A percentile compares a stretch with the other conserved stretches of the same genome.
Conservation (phyloP, 2,113 vertebrate genomes). For the Paralichthys olivaceus region DNA sequence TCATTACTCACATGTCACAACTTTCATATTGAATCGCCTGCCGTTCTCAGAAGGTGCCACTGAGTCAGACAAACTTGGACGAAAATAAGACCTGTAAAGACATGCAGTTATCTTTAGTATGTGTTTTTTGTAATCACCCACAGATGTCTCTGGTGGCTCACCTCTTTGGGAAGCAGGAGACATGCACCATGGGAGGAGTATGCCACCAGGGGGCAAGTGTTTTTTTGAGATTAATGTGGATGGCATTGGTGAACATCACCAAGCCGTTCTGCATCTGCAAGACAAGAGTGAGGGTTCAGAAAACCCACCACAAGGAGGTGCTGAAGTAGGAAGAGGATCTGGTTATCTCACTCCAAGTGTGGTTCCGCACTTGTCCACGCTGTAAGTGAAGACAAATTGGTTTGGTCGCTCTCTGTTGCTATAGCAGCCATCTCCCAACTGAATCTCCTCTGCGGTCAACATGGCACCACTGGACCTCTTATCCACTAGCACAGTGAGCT, state of each 20-base stretch:
- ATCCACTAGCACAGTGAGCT: conserved; percentile 57
- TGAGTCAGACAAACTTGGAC: background rate
- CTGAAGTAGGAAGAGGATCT: background rate
- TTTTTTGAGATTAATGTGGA: conserved; percentile 44
- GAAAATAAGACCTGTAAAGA: conserved; percentile 24
- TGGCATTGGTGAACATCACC: conserved; percentile 52
- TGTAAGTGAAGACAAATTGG: conserved; percentile 63
- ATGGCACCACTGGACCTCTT: conserved; percentile 14
- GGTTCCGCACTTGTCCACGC: conserved; percentile 67
- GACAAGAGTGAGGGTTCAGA: background rate
- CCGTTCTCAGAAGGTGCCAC: background rate
- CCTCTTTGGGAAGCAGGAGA: conserved; percentile 64
- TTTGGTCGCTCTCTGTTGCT: conserved; percentile 56
- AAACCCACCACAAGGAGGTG: fast-evolving
- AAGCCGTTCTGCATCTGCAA: conserved; percentile 57
- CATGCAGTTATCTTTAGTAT: background rate
- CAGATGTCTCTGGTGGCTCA: background rate
- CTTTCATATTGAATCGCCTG: conserved; percentile 45
- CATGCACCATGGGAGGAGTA: conserved; percentile 20
- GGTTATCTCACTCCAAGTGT: conserved; percentile 41
- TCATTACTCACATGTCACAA: conserved; percentile 70
- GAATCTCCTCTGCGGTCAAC: conserved; percentile 33
- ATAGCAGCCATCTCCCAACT: conserved; percentile 64
- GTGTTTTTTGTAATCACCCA: fast-evolving
- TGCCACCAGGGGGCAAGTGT: conserved; percentile 13